Evolutionary conservation across 2,113 vertebrate species (phyloP).

Genomic region (Eublepharis macularius): DNA sequence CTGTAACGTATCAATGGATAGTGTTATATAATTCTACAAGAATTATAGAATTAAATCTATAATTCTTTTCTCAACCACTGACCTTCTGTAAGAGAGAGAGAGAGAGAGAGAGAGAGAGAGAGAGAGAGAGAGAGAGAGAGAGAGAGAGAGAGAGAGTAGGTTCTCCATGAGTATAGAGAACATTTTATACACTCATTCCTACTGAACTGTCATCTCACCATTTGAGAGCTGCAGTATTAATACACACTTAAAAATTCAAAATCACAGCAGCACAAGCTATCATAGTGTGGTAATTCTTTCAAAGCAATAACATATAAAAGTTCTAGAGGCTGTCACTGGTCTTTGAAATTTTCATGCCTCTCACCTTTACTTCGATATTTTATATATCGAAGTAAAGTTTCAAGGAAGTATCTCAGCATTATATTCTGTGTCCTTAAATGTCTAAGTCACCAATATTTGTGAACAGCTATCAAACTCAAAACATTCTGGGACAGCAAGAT

Average conservation of each 20-base stretch:
- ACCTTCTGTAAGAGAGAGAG: no score
- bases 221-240: background rate
- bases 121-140: no score
- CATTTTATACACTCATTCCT: background rate
- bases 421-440: no score
- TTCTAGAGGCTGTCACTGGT: background rate
- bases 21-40: no score
- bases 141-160: no score
- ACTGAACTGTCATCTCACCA: background rate
- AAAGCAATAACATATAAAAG: background rate
- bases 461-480: no score
- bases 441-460: no score
- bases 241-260: background rate
- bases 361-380: background rate
- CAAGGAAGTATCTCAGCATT: background rate
- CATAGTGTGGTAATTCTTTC: background rate
- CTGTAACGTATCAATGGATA: no score
- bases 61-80: no score
- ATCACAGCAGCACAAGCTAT: background rate
- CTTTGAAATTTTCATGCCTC: background rate
- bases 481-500: no score
- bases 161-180: background rate
- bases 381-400: background rate
- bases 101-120: no score
- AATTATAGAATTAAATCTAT: no score